A percentile compares a stretch with the other conserved stretches of the same genome.
Conservation (phyloP, 2,113 vertebrate species). For the Chloebia gouldiae region DNA sequence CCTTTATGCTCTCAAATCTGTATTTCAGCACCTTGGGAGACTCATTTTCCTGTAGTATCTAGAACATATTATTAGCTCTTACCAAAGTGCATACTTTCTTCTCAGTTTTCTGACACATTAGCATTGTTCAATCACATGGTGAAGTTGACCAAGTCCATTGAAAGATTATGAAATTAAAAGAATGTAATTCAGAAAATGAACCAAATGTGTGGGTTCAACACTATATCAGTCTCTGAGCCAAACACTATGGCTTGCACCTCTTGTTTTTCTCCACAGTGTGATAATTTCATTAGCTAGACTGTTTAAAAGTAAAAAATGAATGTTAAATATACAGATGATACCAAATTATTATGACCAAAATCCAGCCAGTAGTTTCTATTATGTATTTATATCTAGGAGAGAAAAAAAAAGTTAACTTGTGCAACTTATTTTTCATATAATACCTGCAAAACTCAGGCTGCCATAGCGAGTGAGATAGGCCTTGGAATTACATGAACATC, state of each 20-base stretch:
- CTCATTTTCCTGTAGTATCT: background rate
- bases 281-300: background rate
- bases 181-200: background rate
- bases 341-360: background rate
- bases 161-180: background rate
- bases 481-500: background rate
- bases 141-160: background rate
- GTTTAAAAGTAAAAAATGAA: background rate
- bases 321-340: background rate
- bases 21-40: background rate
- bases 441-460: background rate
- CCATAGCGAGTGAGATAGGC: background rate
- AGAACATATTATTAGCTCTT: background rate
- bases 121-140: background rate
- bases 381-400: background rate
- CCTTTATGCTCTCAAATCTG: background rate
- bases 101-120: background rate
- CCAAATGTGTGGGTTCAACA: background rate
- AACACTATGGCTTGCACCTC: background rate
- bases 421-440: background rate
- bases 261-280: background rate
- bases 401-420: background rate
- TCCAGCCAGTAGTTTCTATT: background rate
- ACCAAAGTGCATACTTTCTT: background rate
- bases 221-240: background rate